Evolutionary conservation across 2,888 invertebrate genomes (phyloP).

Genomic region (Protodeltote pygarga): DNA sequence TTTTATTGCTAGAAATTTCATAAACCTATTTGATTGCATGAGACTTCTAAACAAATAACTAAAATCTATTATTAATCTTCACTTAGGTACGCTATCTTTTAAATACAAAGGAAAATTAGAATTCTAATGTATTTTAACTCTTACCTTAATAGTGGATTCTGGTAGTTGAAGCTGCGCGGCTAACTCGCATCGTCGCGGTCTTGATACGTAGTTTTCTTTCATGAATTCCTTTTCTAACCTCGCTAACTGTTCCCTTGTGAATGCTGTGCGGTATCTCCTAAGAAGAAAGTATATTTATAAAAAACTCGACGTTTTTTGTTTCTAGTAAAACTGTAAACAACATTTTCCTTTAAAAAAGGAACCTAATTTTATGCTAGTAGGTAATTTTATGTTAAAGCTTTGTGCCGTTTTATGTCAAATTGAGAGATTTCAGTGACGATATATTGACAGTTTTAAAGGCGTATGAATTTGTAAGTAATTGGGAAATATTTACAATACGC

Average conservation of each 20-base stretch:
- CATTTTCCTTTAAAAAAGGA: too few species aligned
- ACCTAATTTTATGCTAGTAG: too few species aligned
- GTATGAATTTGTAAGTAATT: too few species aligned
- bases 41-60: too few species aligned
- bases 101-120: neutral
- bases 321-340: too few species aligned
- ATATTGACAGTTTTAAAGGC: too few species aligned
- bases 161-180: slow-evolving; percentile 97
- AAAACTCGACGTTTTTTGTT: neutral
- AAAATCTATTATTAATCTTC: too few species aligned
- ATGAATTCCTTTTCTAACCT: slow-evolving; percentile 98
- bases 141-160: slow-evolving; percentile 99
- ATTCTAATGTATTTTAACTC: slow-evolving; percentile 14
- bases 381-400: too few species aligned
- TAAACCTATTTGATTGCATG: neutral
- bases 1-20: too few species aligned
- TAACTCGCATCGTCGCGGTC: slow-evolving; percentile 97
- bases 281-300: neutral
- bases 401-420: too few species aligned
- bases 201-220: slow-evolving; percentile 98
- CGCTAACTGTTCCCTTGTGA: slow-evolving; percentile 97
- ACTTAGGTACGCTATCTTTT: neutral
- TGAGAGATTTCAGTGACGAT: too few species aligned
- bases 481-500: too few species aligned
- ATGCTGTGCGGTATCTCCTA: slow-evolving; percentile 98